Percentiles rank a stretch among this genome's conserved stretches.
Conservation (phyloP, 92 coral and sea anemone species). For the Umimayanthus chanpuru region DNA sequence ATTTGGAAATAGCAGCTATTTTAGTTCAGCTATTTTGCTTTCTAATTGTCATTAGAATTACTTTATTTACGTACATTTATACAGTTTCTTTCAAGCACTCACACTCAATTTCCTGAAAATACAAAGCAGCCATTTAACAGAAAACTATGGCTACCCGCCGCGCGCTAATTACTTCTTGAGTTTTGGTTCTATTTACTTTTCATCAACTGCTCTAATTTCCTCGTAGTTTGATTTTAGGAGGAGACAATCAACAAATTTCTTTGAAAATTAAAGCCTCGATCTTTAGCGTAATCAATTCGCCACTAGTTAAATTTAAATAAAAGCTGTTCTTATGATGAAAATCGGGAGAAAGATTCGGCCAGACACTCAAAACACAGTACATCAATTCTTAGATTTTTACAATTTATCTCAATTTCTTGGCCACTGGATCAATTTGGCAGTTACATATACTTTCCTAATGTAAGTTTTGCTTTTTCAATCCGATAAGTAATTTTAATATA, state of each 20-base stretch:
- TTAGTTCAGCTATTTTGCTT: slow-evolving; percentile 20
- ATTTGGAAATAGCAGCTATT: slow-evolving; percentile 22
- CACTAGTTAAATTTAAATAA: slow-evolving; percentile 24
- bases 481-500: no score
- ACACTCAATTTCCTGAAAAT: slow-evolving; percentile 27
- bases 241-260: slow-evolving; percentile 16
- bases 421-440: not conserved
- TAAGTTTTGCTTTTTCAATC: not conserved
- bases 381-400: not conserved
- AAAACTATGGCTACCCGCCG: not conserved
- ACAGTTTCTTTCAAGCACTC: slow-evolving; percentile 10
- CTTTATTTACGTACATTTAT: slow-evolving; percentile 30
- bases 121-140: slow-evolving; percentile 15
- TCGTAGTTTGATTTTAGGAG: not conserved
- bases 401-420: not conserved
- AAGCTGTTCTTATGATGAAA: slow-evolving; percentile 2
- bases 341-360: not conserved
- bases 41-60: not conserved
- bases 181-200: not conserved
- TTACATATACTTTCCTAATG: not conserved
- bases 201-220: slow-evolving; percentile 12
- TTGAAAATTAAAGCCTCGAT: not conserved
- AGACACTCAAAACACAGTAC: not conserved
- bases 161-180: slow-evolving; percentile 2
- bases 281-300: not conserved